phyloP scores from a whole-genome alignment of 2,797 vertebrate genomes.

The Hyperoplus immaculatus region DNA sequence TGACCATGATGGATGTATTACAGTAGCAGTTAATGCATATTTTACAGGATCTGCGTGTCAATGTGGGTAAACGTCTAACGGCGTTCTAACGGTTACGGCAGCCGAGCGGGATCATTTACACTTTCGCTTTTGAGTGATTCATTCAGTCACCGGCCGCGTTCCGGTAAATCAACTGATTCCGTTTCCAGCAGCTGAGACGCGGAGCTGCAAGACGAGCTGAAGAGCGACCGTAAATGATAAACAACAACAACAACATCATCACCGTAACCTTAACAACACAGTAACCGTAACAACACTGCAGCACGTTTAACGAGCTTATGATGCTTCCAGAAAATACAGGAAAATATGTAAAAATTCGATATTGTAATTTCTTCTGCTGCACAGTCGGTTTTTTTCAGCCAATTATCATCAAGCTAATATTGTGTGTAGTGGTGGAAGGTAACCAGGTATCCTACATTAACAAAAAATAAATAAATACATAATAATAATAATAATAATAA shows the following conservation, averaged over 20 bases:
- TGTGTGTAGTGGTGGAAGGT: too few species aligned
- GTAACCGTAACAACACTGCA: too few species aligned
- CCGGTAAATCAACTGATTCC: slow-evolving; percentile 58
- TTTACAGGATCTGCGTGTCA: slow-evolving; percentile 2
- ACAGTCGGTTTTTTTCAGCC: too few species aligned
- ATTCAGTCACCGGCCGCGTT: slow-evolving; percentile 38
- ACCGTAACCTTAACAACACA: too few species aligned
- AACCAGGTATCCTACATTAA: too few species aligned
- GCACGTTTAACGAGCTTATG: too few species aligned
- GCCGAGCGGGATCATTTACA: slow-evolving; percentile 37
- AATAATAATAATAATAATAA: too few species aligned
- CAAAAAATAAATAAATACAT: too few species aligned
- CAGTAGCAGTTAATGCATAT: neutral
- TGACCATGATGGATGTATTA: slow-evolving; percentile 3
- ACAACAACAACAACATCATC: neutral
- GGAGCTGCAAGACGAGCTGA: slow-evolving; percentile 8
- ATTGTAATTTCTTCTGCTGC: too few species aligned
- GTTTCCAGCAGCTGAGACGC: neutral
- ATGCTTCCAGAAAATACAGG: too few species aligned
- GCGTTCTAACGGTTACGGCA: slow-evolving; percentile 14
- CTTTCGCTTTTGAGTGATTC: slow-evolving; percentile 70
- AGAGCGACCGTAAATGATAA: neutral
- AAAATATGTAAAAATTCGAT: too few species aligned
- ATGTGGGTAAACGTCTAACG: slow-evolving; percentile 12
- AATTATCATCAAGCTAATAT: too few species aligned